phyloP scores from a whole-genome alignment of 2,888 invertebrate genomes.

The Abscondita cerata region DNA sequence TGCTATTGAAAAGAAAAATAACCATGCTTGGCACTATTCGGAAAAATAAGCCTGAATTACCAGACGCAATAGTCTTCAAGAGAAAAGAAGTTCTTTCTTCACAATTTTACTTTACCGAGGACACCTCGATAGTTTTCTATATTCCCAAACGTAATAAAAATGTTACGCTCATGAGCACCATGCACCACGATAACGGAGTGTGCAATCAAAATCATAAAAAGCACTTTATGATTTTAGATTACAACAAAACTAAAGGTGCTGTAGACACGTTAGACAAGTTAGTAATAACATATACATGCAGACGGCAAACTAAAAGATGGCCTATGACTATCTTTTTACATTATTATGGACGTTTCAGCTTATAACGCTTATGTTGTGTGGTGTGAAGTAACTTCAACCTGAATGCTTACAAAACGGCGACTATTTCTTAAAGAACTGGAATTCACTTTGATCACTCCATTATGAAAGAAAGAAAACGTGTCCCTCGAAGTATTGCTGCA shows the following conservation, averaged over 20 bases:
- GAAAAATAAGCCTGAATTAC: constrained; percentile 1
- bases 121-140: background rate
- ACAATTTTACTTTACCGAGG: background rate
- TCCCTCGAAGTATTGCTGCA: too few species aligned
- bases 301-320: too few species aligned
- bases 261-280: too few species aligned
- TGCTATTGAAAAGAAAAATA: background rate
- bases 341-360: too few species aligned
- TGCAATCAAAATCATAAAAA: background rate
- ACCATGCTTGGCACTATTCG: background rate
- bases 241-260: constrained; percentile 5
- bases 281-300: too few species aligned
- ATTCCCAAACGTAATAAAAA: background rate
- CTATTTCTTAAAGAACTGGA: too few species aligned
- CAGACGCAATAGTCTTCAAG: background rate
- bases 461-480: too few species aligned
- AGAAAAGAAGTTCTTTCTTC: background rate
- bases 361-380: too few species aligned
- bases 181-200: background rate
- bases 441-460: too few species aligned
- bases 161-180: background rate
- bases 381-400: too few species aligned
- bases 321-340: too few species aligned
- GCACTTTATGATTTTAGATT: background rate
- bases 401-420: too few species aligned